Evolutionary conservation across 2,113 vertebrate species (phyloP), one percentile per base, ranked within the genome.

Genomic region (Paraplagusia blochii): DNA sequence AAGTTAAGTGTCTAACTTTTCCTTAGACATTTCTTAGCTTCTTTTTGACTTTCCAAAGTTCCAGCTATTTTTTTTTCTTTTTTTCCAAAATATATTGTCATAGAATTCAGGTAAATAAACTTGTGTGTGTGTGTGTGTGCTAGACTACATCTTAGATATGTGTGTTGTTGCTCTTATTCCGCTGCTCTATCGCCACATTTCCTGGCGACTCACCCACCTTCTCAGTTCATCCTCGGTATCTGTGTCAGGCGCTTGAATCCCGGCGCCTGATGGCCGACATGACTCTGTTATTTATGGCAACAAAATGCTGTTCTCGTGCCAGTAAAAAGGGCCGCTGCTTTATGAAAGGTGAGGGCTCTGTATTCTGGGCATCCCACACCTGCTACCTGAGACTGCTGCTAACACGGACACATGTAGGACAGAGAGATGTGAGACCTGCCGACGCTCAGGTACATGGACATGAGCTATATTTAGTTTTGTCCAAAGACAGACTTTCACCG

Each of bases 321-420:
- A 51, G 29, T 64, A 53, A 63, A 78, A 81, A 82, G 70, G 64
- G 45, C 53, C 72, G 63, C 56, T 43, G 46, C 35, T 62, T 58
- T 59, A 6, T 74, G 39, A 72, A 46, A 62, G 48, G 57, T 57
- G 35, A 44, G 38, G 45, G 15, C 58, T 52, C 44, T 50, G 48
- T 51, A 45, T 69, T 50, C 45, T 43, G 47, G 59, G 18, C 42
- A 52, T 29, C 16, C n/a, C 43, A 35, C n/a, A 7, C 0, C 22
- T 29, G 35, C 49, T 46, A 43, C 38, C 42, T 56, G 43, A 42
- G 11, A 48, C 17, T 49, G 8, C 61, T 60, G 53, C 44, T 53
- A 56, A 12, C 0, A 0, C 14, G 47, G 56, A 13, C 44, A 58
- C 34, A 43, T 18, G 48, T 42, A 16, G 29, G 48, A 33, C 29